Conservation (phyloP, 2,888 invertebrate species). For the Morpho deidamia region DNA sequence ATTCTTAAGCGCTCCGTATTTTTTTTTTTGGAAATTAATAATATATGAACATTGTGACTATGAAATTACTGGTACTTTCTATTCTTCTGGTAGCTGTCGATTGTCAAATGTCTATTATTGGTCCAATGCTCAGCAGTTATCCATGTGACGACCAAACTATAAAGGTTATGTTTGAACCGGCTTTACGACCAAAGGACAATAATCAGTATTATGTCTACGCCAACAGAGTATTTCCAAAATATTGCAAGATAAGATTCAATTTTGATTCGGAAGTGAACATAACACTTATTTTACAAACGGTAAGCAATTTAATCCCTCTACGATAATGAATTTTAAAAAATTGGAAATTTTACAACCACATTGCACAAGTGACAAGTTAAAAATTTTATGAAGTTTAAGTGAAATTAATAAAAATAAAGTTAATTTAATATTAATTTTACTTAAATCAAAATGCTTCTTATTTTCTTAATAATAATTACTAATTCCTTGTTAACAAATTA, state of each 20-base stretch:
- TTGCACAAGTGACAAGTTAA: no score
- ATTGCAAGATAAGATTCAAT: background rate
- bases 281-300: background rate
- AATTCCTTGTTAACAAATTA: no score
- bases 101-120: background rate
- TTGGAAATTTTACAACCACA: no score
- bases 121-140: background rate
- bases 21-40: background rate
- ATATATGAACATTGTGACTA: background rate
- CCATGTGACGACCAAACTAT: background rate
- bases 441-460: no score
- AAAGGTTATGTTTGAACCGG: background rate
- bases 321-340: background rate
- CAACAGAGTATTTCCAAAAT: background rate
- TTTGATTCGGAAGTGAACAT: background rate
- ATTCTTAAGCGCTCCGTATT: background rate
- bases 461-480: no score
- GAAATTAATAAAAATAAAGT: no score
- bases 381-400: no score
- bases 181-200: background rate
- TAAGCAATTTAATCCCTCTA: background rate
- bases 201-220: background rate
- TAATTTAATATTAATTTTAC: no score
- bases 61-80: background rate
- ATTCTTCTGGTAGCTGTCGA: background rate